Evolutionary conservation across 2,113 vertebrate species (phyloP).

Genomic region (Heteronetta atricapilla): DNA sequence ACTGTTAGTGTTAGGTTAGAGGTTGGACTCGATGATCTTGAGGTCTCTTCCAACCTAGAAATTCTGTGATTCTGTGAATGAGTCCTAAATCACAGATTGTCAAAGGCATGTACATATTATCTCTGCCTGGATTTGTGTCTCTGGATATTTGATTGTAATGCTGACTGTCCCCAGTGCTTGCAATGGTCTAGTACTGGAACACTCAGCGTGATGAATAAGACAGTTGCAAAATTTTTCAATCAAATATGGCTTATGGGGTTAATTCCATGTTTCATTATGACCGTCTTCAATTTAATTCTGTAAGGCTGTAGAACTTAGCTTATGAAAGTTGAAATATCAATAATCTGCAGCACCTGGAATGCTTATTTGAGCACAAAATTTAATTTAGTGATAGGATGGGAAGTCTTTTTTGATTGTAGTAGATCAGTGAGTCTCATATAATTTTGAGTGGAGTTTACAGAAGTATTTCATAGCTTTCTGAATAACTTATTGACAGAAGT

Average conservation of each 20-base stretch:
- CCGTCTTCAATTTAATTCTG: neutral
- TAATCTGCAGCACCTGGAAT: neutral
- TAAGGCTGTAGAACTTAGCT: neutral
- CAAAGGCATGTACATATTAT: accelerated
- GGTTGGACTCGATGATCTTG: no score
- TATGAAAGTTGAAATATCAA: neutral
- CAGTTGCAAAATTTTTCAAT: neutral
- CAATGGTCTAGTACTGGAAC: neutral
- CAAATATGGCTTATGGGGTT: neutral
- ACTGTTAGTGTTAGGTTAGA: no score
- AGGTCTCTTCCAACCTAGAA: no score
- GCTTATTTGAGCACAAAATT: neutral
- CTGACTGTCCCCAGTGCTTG: neutral
- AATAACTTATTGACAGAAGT: constrained; percentile 11
- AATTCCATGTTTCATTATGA: neutral
- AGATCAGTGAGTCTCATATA: neutral
- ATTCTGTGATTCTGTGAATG: no score
- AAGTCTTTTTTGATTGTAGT: neutral
- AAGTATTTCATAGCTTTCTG: neutral
- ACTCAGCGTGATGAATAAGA: neutral
- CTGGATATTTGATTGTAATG: neutral
- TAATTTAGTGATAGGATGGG: neutral
- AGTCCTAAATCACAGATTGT: neutral
- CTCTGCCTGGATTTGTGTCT: neutral
- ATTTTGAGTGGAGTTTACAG: neutral